Evolutionary conservation across 2,113 vertebrate genomes (phyloP).

Genomic region (Brevimyrus niger): DNA sequence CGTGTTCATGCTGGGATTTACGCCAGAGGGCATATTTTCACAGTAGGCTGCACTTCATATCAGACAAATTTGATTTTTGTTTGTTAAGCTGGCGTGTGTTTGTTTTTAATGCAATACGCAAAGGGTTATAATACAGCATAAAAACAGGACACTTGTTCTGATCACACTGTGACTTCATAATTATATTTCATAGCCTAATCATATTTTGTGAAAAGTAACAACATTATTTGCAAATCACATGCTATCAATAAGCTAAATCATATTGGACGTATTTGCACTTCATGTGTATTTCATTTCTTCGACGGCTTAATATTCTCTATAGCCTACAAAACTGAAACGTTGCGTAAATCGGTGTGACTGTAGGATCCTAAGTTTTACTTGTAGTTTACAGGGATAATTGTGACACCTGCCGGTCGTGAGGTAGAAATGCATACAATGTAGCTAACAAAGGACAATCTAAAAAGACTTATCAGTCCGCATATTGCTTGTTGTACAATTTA

Average conservation of each 20-base stretch:
- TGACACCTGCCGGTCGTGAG: not conserved
- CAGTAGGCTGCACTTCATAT: not conserved
- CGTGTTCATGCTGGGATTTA: not conserved
- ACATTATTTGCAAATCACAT: not conserved
- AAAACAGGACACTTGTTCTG: not conserved
- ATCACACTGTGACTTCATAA: not conserved
- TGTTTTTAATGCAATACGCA: not conserved
- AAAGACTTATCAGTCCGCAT: not conserved
- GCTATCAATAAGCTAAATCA: not conserved
- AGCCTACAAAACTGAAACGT: not conserved
- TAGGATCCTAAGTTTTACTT: not conserved
- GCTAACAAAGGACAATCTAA: not conserved
- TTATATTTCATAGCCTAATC: not conserved
- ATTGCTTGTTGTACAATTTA: not conserved
- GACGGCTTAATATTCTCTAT: not conserved
- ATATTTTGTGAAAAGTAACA: not conserved
- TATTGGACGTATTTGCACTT: not conserved
- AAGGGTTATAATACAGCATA: not conserved
- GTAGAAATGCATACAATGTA: not conserved
- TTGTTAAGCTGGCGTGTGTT: not conserved
- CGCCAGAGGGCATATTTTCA: not conserved
- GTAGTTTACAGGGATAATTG: not conserved
- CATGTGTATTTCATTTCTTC: not conserved
- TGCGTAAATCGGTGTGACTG: not conserved
- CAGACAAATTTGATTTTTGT: not conserved